Percentiles rank a stretch among this genome's conserved stretches.
Evolutionary conservation across 2,888 invertebrate genomes (phyloP).

Genomic region (Chloromyia formosa): DNA sequence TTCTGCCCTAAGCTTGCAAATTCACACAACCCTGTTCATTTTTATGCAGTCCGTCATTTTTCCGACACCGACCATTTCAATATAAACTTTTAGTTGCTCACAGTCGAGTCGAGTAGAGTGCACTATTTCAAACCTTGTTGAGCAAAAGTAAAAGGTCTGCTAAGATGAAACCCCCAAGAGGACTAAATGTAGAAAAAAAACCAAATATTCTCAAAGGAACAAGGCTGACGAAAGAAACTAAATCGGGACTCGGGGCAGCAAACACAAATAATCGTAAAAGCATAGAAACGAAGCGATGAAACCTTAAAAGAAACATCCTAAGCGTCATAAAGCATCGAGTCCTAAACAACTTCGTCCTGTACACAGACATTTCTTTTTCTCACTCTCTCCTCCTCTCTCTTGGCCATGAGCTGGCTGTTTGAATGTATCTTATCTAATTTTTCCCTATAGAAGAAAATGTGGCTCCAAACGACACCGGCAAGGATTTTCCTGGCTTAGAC

Average conservation of each 20-base stretch:
- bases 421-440: background rate
- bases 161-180: no score
- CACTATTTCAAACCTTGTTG: no score
- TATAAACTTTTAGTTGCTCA: no score
- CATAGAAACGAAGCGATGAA: background rate
- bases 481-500: background rate
- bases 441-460: background rate
- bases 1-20: no score
- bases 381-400: background rate
- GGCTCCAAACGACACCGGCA: background rate
- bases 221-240: background rate
- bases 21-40: no score
- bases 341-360: slow-evolving; percentile 8
- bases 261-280: background rate
- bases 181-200: background rate
- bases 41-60: no score
- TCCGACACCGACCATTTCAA: no score
- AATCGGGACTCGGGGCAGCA: background rate
- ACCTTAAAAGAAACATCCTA: background rate
- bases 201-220: slow-evolving; percentile 2
- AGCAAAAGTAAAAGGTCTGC: no score
- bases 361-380: background rate
- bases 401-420: background rate
- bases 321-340: background rate
- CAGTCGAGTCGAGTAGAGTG: no score